phyloP scores from a whole-genome alignment of 30 jellyfish, hydroid and myxozoan species.

The Aurelia aurita region DNA sequence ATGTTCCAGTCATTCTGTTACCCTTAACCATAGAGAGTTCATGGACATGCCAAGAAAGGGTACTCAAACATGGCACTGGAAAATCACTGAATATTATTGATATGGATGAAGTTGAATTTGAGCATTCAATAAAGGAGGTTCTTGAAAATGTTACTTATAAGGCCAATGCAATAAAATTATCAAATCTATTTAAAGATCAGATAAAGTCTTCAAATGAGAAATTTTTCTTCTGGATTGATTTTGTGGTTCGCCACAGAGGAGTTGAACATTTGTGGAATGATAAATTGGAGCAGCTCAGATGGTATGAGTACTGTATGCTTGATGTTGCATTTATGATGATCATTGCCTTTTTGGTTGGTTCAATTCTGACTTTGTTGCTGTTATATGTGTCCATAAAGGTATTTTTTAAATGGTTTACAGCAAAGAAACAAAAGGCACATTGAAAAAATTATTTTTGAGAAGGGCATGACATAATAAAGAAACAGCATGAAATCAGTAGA shows the following conservation, averaged over 20 bases:
- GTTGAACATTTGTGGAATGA: conserved; percentile 21
- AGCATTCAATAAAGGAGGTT: conserved; percentile 2
- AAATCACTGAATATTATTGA: conserved; percentile 15
- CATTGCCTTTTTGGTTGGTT: not conserved
- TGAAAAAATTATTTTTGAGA: too few species aligned
- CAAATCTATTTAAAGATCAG: conserved; percentile 22
- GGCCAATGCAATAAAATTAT: conserved; percentile 19
- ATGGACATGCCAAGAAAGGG: conserved; percentile 20
- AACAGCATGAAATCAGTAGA: too few species aligned
- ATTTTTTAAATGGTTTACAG: too few species aligned
- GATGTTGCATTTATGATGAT: conserved; percentile 1
- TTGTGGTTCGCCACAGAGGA: conserved; percentile 40
- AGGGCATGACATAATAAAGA: too few species aligned
- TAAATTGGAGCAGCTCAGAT: not conserved
- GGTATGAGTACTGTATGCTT: conserved; percentile 43
- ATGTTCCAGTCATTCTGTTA: conserved; percentile 46
- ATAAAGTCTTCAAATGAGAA: conserved; percentile 35
- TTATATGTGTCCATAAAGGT: too few species aligned
- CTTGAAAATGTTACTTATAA: conserved; percentile 7
- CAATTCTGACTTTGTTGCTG: not conserved
- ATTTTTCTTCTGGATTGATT: conserved; percentile 60
- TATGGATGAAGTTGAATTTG: not conserved
- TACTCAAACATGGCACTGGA: conserved; percentile 33
- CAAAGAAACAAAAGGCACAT: too few species aligned
- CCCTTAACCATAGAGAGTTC: conserved; percentile 22